Evolutionary conservation across 2,888 invertebrate species (phyloP), one percentile per base, ranked within the genome.

Genomic region (Standfussiana lucernea): DNA sequence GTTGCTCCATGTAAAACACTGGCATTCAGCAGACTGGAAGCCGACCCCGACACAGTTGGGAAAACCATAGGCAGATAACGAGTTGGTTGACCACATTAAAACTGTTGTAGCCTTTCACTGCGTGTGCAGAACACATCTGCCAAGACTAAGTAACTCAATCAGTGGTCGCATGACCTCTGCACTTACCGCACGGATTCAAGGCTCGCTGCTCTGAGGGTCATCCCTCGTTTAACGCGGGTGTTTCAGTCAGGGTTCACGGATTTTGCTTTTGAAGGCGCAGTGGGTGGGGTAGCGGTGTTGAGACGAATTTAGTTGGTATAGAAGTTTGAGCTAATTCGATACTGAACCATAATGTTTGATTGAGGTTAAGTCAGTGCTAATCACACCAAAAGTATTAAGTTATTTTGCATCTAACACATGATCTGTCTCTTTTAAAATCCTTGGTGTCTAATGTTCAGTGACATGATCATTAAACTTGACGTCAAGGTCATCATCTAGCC

Each of bases 181-280:
- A 72, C 80, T 85, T 79, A 76, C 72, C 86, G 89, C 90, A 89
- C 89, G 88, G 89, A 89, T 90, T 90, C 86, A 24, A 72, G 80
- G 83, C 71, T 80, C 59, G 75, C 80, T 85, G 80, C 74, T 72
- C 68, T 59, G 83, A 78, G 85, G 85, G 88, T 84, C 90, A 89
- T 84, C 84, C 88, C 83, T 87, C 85, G 79, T 87, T 87, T 77
- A 73, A 80, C 84, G 77, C 80, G 59, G 65, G 50, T 62, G 47
- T 72, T 73, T 81, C 71, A 84, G 79, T 85, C 68, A 84, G 47
- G 86, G 73, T 5, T 21, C 69, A 65, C 40, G 40, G 24, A 35
- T 80, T 74, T 84, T 1, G 42, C 73, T 80, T 84, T 68, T 35
- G 21, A 35, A 32, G 32, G 21, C 59, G 10, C 32, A 56, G 32